Conservation (phyloP, 2,797 vertebrate genomes). For the Lagorchestes hirsutus region DNA sequence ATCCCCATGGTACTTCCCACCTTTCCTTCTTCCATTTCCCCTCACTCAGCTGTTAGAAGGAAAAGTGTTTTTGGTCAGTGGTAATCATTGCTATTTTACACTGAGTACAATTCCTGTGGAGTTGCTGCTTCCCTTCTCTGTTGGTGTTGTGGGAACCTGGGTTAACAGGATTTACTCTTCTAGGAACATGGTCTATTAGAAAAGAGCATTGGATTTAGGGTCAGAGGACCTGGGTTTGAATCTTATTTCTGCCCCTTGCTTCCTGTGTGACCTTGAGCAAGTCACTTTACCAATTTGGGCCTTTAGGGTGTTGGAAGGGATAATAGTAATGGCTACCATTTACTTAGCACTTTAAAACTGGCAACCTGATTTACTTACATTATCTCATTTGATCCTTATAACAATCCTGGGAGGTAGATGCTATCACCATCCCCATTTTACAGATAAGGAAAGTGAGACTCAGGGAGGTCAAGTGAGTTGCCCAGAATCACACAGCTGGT, state of each 20-base stretch:
- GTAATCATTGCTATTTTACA: background rate
- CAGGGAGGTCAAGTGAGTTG: background rate
- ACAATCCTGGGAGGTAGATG: background rate
- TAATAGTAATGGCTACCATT: background rate
- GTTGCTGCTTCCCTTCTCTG: background rate
- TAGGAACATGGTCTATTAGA: background rate
- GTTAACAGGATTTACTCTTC: background rate
- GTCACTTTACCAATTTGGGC: background rate
- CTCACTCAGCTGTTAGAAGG: constrained; percentile 7
- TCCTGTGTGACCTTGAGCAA: background rate
- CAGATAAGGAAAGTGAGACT: background rate
- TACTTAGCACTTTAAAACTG: background rate
- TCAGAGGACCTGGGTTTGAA: background rate
- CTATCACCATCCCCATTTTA: background rate
- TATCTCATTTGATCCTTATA: background rate
- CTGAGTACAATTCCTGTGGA: background rate
- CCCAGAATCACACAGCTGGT: too few species aligned
- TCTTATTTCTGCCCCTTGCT: background rate
- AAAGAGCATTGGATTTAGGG: background rate
- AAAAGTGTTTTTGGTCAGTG: background rate
- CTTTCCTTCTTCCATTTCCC: background rate
- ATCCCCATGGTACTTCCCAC: background rate
- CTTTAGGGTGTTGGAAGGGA: background rate
- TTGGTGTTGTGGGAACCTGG: background rate
- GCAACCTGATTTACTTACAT: background rate